Evolutionary conservation across 1,140 invertebrate genomes (phyloP).

Genomic region (Adelges cooleyi): DNA sequence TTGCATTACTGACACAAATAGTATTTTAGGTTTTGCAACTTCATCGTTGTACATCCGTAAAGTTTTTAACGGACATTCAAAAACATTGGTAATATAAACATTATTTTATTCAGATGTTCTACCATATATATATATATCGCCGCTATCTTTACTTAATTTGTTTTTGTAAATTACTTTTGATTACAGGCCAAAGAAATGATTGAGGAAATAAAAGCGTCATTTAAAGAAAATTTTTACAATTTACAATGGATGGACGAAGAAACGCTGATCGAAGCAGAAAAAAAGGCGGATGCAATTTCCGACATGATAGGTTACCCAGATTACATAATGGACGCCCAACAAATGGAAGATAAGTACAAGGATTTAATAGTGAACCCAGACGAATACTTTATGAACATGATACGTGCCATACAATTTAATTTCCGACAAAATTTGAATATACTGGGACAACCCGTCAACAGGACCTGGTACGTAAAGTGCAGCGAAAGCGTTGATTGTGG

Average conservation of each 20-base stretch:
- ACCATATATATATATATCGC: too few relatives aligned
- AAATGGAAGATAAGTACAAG: conserved; percentile 71
- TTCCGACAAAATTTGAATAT: conserved; percentile 73
- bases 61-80: conserved; percentile 68
- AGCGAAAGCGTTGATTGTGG: background rate
- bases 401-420: conserved; percentile 65
- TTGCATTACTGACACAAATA: conserved; percentile 86
- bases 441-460: conserved; percentile 75
- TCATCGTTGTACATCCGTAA: conserved; percentile 90
- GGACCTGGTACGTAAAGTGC: conserved; percentile 51
- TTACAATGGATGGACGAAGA: conserved; percentile 85
- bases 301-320: conserved; percentile 87
- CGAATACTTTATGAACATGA: conserved; percentile 85
- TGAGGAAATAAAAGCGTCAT: conserved; percentile 67
- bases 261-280: conserved; percentile 65
- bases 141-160: too few relatives aligned
- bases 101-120: too few relatives aligned
- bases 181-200: conserved; percentile 84
- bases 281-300: conserved; percentile 79
- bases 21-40: conserved; percentile 85
- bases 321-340: conserved; percentile 61
- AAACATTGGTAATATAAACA: conserved; percentile 47
- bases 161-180: too few relatives aligned
- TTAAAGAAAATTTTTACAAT: conserved; percentile 69
- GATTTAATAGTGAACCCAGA: conserved; percentile 60